Evolutionary conservation across 2,113 vertebrate genomes (phyloP).

Genomic region (Emberiza fucata): DNA sequence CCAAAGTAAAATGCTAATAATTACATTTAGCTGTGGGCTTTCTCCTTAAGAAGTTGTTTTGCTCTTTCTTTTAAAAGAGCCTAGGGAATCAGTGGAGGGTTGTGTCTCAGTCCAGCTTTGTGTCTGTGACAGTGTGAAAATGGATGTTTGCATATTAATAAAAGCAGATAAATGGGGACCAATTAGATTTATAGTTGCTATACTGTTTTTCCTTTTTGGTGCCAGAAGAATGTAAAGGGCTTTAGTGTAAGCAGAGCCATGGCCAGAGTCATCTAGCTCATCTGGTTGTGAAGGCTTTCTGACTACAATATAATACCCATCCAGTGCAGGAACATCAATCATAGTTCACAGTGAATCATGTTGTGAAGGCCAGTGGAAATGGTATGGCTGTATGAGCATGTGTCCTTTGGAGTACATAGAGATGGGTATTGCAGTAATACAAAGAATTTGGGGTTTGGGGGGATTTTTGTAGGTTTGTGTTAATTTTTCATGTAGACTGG

Average conservation of each 20-base stretch:
- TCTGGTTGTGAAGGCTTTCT: background rate
- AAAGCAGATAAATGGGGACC: background rate
- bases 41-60: background rate
- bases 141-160: background rate
- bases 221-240: background rate
- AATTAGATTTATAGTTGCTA: background rate
- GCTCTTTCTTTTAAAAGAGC: background rate
- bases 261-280: background rate
- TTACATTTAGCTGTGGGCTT: background rate
- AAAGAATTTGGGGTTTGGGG: background rate
- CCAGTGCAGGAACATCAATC: background rate
- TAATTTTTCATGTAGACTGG: background rate
- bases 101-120: background rate
- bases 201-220: background rate
- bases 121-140: background rate
- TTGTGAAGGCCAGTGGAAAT: background rate
- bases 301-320: background rate
- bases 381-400: background rate
- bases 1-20: background rate
- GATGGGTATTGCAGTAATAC: background rate
- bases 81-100: background rate
- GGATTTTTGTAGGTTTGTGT: background rate
- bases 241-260: background rate
- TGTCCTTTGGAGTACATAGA: background rate
- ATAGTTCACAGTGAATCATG: background rate